These are phyloP conservation scores for Cistogaster globosa DNA, from an alignment of 2,888 invertebrate genomes.

Conservation along the genomic window DNA sequence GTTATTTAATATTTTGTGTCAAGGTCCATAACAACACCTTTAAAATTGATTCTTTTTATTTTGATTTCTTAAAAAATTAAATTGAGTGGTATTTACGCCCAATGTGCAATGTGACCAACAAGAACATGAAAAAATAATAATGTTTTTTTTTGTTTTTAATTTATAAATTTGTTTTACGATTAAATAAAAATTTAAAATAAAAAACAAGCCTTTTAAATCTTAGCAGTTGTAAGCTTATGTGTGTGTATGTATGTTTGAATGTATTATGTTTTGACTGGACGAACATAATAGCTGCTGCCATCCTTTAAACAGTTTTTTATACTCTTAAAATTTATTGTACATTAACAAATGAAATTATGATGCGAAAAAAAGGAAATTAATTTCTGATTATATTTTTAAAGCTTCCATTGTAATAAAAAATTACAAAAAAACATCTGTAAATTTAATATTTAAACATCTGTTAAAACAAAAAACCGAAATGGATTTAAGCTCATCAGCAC, in stretches of 20 bases:
- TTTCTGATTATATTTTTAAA: constrained; percentile 64
- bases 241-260: not conserved
- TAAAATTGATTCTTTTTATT: too few relatives aligned
- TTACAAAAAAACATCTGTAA: constrained; percentile 47
- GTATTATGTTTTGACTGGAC: too few relatives aligned
- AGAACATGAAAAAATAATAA: too few relatives aligned
- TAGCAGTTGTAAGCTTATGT: constrained; percentile 9
- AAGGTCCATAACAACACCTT: too few relatives aligned
- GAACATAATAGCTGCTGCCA: not conserved
- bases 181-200: constrained; percentile 26
- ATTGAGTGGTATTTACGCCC: too few relatives aligned
- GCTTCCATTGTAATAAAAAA: constrained; percentile 47
- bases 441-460: constrained; percentile 55
- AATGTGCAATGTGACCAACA: too few relatives aligned
- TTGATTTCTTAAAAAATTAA: too few relatives aligned
- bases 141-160: not conserved
- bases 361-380: constrained; percentile 55
- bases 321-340: constrained; percentile 60
- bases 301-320: constrained; percentile 39
- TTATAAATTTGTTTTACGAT: not conserved
- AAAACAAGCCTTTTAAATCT: constrained; percentile 44
- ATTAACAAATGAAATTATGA: constrained; percentile 62
- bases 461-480: constrained; percentile 46
- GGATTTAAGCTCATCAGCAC: constrained; percentile 52
- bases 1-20: too few relatives aligned